A percentile compares a stretch with the other conserved stretches of the same genome.
phyloP scores from a whole-genome alignment of 1,140 invertebrate species.

The Pantala flavescens region DNA sequence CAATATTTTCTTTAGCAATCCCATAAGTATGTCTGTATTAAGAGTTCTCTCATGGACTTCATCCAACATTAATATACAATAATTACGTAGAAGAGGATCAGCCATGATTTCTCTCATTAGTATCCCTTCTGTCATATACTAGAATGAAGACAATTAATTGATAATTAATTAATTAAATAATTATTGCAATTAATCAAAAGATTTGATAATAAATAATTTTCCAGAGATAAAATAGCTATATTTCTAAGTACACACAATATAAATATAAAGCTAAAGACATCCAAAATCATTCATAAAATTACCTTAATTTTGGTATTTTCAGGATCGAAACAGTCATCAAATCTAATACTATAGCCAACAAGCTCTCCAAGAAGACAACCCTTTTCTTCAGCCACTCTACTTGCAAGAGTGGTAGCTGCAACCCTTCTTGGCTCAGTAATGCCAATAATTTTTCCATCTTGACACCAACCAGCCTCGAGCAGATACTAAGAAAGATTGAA shows the following conservation, averaged over 20 bases:
- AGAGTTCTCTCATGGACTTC: slow-evolving; percentile 93
- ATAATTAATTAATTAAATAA: slow-evolving; percentile 15
- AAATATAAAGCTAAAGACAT: no score
- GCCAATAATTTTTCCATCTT: slow-evolving; percentile 58
- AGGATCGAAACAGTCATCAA: slow-evolving; percentile 64
- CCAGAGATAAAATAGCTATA: slow-evolving; percentile 14
- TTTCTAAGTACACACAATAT: no score
- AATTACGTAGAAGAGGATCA: slow-evolving; percentile 82
- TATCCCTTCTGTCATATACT: slow-evolving; percentile 95
- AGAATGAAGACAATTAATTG: slow-evolving; percentile 29
- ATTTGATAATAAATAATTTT: slow-evolving; percentile 17
- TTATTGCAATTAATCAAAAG: slow-evolving; percentile 10
- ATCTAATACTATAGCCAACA: slow-evolving; percentile 89
- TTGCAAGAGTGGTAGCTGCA: slow-evolving; percentile 80
- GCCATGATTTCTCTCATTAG: slow-evolving; percentile 88
- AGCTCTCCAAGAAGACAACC: slow-evolving; percentile 63
- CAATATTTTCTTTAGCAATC: slow-evolving; percentile 85
- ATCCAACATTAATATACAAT: slow-evolving; percentile 86
- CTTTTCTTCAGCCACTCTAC: slow-evolving; percentile 81
- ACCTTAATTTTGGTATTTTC: slow-evolving; percentile 77
- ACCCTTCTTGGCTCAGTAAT: slow-evolving; percentile 88
- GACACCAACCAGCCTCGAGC: slow-evolving; percentile 78
- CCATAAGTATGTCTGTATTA: slow-evolving; percentile 88
- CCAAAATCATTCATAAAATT: slow-evolving; percentile 9
- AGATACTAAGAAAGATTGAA: slow-evolving; percentile 57